Base-by-base conservation (phyloP, 2,113 vertebrate species). In the Phasianus colchicus region DNA sequence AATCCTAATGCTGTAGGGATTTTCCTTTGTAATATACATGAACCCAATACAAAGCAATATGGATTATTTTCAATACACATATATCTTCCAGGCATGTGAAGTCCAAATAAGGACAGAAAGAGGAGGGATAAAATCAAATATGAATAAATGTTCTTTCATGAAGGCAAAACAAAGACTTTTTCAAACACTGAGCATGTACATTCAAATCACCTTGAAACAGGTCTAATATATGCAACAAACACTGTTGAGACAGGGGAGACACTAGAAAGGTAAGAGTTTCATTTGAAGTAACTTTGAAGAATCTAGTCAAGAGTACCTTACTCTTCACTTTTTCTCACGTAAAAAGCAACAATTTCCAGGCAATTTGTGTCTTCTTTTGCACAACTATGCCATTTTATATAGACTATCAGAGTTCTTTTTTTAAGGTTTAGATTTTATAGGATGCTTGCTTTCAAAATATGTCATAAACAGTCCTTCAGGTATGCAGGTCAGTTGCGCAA, bases 191-290 rank as follows among this genome's bases (percentile, higher is more conserved):
- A 79, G 40, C 38, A 36, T 87, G 92, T 94, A 92, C 89, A 85
- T 96, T 95, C 84, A 95, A 93, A 91, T 86, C 87, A 94, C 96
- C 95, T 93, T 95, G 91, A 94, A 95, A 32, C 36, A 83, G 78
- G 60, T 71, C 50, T 95, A 95, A 95, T 91, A 77, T 91, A 92
- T 89, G 72, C 92, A 89, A 91, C 40, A 89, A 93, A 69, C 73
- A 72, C 74, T 86, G 30, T 11, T 73, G 86, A 92, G 90, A 79
- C 70, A 75, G 25, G 9, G 34, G 22, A 95, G 7, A 25, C 47
- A 86, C 47, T 90, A 89, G 52, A 95, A 92, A 65, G 34, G 47
- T 48, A 81, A 69, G 6, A 61, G n/a, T 81, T 93, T 69, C 78
- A 63, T 94, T 92, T 93, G 88, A 96, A 96, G 75, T 43, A 83